Evolutionary conservation across 2,888 invertebrate genomes (phyloP).

Genomic region (Andrena minutula): DNA sequence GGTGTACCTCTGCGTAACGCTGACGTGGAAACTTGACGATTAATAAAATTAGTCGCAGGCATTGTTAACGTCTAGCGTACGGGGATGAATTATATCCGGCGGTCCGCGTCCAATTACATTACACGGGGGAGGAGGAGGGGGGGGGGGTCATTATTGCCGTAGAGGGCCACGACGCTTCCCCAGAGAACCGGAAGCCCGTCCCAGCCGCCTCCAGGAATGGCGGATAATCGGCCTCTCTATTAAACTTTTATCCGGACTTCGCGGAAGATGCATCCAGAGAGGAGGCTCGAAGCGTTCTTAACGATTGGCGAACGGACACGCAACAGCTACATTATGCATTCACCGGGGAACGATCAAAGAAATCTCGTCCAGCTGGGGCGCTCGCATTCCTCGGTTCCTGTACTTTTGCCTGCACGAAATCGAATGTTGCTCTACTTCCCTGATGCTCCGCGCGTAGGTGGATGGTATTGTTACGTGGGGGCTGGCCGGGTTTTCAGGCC

Average conservation of each 20-base stretch:
- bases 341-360: conserved; percentile 4
- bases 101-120: conserved; percentile 53
- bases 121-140: conserved; percentile 23
- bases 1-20: not conserved
- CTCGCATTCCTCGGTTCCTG: not conserved
- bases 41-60: conserved; percentile 40
- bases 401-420: not conserved
- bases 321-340: conserved; percentile 29
- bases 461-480: no score
- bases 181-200: conserved; percentile 36
- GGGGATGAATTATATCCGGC: conserved; percentile 47
- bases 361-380: not conserved
- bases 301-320: conserved; percentile 24
- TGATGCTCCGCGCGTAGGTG: no score
- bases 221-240: conserved; percentile 35
- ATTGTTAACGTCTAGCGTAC: conserved; percentile 2
- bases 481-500: not conserved
- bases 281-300: not conserved
- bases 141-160: conserved; percentile 34
- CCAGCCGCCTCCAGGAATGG: conserved; percentile 40
- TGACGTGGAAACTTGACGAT: conserved; percentile 9
- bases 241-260: conserved; percentile 38
- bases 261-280: not conserved
- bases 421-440: not conserved
- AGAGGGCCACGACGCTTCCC: conserved; percentile 29